phyloP scores from a whole-genome alignment of 2,113 vertebrate species.

The Malurus melanocephalus region DNA sequence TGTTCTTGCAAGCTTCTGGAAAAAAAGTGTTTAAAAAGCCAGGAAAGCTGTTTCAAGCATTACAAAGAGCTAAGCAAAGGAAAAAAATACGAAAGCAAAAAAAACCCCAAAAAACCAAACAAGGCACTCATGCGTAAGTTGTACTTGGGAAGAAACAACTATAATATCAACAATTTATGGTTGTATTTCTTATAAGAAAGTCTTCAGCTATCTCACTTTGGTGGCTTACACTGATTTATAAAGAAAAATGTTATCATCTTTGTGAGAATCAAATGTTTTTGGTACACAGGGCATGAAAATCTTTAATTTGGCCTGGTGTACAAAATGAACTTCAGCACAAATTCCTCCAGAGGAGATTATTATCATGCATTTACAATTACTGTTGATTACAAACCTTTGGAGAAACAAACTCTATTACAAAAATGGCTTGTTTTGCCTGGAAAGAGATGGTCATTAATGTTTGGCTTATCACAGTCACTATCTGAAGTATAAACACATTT shows the following conservation, averaged over 20 bases:
- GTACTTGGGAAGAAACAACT: background rate
- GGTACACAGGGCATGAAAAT: slow-evolving; percentile 3
- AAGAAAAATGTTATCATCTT: background rate
- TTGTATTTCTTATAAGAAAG: background rate
- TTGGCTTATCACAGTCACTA: background rate
- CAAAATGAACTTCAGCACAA: slow-evolving; percentile 10
- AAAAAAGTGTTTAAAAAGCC: background rate
- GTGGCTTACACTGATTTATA: background rate
- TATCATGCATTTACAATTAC: background rate
- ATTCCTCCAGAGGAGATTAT: slow-evolving; percentile 19
- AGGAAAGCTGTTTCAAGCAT: background rate
- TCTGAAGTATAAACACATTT: background rate
- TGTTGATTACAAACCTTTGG: background rate
- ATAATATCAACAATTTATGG: background rate
- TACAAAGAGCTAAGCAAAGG: background rate
- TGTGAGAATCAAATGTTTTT: slow-evolving; percentile 10
- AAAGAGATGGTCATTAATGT: background rate
- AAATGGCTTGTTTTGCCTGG: slow-evolving; percentile 31
- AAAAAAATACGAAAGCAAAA: background rate
- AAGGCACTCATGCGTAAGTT: background rate
- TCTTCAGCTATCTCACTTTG: background rate
- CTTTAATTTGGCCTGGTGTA: slow-evolving; percentile 35
- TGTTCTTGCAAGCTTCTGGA: background rate
- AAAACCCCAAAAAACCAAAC: background rate
- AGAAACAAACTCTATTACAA: background rate